Percentiles rank a stretch among this genome's conserved stretches.
phyloP scores from a whole-genome alignment of 2,797 vertebrate genomes.

The Linurgus olivaceus region DNA sequence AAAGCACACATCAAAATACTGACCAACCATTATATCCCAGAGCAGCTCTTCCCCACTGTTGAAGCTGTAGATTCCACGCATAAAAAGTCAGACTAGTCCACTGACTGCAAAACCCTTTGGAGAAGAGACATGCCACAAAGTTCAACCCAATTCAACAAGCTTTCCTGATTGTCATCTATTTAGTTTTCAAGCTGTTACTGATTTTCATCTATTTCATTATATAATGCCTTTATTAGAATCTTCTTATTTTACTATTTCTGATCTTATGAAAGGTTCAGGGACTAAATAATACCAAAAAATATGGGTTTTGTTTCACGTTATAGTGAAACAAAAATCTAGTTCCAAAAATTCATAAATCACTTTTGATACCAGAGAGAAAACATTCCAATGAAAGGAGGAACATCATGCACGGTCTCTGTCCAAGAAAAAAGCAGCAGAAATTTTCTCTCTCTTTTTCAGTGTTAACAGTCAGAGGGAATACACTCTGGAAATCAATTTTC shows the following conservation, averaged over 20 bases:
- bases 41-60: not conserved
- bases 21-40: not conserved
- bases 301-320: not conserved
- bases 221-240: not conserved
- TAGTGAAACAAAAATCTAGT: not conserved
- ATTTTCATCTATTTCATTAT: not conserved
- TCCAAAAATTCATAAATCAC: not conserved
- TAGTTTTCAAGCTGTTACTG: not conserved
- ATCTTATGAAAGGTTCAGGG: not conserved
- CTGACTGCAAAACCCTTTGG: not conserved
- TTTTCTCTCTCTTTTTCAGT: constrained; percentile 19
- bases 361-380: not conserved
- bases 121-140: not conserved
- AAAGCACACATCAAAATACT: not conserved
- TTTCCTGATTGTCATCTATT: not conserved
- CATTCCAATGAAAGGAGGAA: not conserved
- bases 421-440: not conserved
- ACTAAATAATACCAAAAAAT: not conserved
- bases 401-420: not conserved
- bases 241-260: not conserved
- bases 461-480: constrained; percentile 49
- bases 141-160: not conserved
- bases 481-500: constrained; percentile 46
- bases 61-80: not conserved
- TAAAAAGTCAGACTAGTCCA: not conserved